These are phyloP conservation scores for Blastobasis lacticolella DNA, from an alignment of 2,888 invertebrate genomes.

Conservation along the genomic window DNA sequence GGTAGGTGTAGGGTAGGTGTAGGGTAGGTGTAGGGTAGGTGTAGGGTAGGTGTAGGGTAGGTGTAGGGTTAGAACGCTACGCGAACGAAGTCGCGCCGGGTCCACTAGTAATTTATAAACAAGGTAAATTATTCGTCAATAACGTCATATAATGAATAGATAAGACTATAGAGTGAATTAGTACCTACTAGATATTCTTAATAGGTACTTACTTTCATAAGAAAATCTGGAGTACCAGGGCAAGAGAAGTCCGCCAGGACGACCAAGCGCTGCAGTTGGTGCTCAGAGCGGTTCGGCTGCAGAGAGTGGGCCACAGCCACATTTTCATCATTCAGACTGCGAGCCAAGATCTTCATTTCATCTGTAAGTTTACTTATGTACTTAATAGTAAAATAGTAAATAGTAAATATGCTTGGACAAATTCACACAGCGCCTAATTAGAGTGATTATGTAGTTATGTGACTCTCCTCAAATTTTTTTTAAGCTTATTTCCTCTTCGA, in stretches of 20 bases:
- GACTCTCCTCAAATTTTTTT: no score
- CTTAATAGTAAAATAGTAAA: background rate
- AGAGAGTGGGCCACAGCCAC: constrained; percentile 31
- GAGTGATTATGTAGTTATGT: no score
- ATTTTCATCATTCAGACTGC: constrained; percentile 23
- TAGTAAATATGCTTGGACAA: background rate
- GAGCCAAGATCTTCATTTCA: constrained; percentile 29
- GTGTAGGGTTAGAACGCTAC: no score
- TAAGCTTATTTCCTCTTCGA: no score
- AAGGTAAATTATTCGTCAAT: background rate
- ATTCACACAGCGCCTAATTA: background rate
- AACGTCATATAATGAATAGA: background rate
- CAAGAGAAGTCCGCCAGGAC: constrained; percentile 55
- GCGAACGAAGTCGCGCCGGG: no score
- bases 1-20: no score
- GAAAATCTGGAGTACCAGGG: constrained; percentile 26
- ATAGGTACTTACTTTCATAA: constrained; percentile 35
- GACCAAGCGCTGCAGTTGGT: constrained; percentile 39
- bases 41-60: no score
- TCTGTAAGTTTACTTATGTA: constrained; percentile 29
- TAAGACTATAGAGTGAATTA: no score
- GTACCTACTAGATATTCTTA: no score
- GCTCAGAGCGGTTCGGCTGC: constrained; percentile 40
- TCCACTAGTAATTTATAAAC: background rate
- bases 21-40: no score